Percentiles rank a stretch among this genome's conserved stretches.
Evolutionary conservation across 2,797 vertebrate genomes (phyloP).

Genomic region (Tiaroga cobitis): DNA sequence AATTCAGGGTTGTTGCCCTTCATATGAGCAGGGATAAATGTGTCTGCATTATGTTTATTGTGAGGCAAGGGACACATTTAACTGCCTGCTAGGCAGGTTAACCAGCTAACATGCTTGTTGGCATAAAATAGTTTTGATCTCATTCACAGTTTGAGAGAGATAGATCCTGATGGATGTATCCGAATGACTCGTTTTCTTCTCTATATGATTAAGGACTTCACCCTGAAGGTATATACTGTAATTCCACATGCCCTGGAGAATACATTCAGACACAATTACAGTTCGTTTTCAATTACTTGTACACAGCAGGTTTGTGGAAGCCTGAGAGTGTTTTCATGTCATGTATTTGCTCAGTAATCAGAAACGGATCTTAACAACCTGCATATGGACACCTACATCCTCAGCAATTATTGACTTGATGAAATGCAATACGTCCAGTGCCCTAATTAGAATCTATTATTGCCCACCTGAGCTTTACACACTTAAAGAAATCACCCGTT

Average conservation of each 20-base stretch:
- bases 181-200: not conserved
- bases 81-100: slow-evolving; percentile 9
- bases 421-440: slow-evolving; percentile 3
- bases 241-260: slow-evolving; percentile 58
- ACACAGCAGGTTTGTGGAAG: slow-evolving; percentile 43
- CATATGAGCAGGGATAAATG: not conserved
- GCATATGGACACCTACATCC: not conserved
- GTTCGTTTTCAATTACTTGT: slow-evolving; percentile 59
- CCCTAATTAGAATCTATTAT: slow-evolving; percentile 27
- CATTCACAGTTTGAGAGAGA: slow-evolving; percentile 31
- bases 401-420: slow-evolving; percentile 24
- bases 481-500: not conserved
- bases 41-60: not conserved
- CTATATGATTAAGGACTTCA: not conserved
- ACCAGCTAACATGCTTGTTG: slow-evolving; percentile 4
- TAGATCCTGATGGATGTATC: slow-evolving; percentile 13
- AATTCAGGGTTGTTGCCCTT: slow-evolving; percentile 1
- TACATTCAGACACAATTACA: slow-evolving; percentile 61
- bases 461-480: slow-evolving; percentile 9
- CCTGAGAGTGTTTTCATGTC: slow-evolving; percentile 58
- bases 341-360: slow-evolving; percentile 65
- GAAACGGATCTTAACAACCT: slow-evolving; percentile 61
- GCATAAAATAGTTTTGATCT: slow-evolving; percentile 4
- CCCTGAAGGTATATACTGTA: slow-evolving; percentile 17
- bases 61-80: not conserved